phyloP scores from a whole-genome alignment of 2,888 invertebrate species.

The Anoncus sp. region DNA sequence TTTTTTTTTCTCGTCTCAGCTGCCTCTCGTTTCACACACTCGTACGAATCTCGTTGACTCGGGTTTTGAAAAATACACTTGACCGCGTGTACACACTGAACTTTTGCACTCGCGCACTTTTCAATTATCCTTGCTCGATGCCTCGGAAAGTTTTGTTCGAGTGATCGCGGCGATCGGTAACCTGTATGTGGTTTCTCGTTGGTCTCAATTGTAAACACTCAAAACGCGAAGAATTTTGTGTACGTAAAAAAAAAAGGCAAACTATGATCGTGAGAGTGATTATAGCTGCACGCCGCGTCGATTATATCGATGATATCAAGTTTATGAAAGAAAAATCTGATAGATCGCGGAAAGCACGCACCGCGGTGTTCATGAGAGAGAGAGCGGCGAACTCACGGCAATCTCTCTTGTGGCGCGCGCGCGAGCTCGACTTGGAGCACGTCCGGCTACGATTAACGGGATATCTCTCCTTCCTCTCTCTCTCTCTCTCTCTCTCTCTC shows the following conservation, averaged over 20 bases:
- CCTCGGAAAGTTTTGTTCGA: background rate
- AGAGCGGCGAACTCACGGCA: slow-evolving; percentile 25
- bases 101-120: slow-evolving; percentile 41
- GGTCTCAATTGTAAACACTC: background rate
- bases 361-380: slow-evolving; percentile 29
- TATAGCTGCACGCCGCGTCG: background rate
- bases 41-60: background rate
- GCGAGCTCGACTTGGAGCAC: slow-evolving; percentile 61
- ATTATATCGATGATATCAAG: slow-evolving; percentile 6
- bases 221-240: background rate
- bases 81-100: slow-evolving; percentile 2
- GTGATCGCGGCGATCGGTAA: background rate
- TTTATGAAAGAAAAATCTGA: background rate
- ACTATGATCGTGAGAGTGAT: too few species aligned
- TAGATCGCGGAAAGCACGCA: slow-evolving; percentile 29
- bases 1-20: background rate
- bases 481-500: slow-evolving; percentile 34
- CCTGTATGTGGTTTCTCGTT: background rate
- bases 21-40: background rate
- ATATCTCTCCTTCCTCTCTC: slow-evolving; percentile 59
- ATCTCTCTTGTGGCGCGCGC: slow-evolving; percentile 52
- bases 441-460: slow-evolving; percentile 62
- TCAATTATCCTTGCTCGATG: background rate
- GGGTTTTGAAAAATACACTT: slow-evolving; percentile 17
- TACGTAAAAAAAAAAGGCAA: slow-evolving; percentile 1